Percentiles rank a stretch among this genome's conserved stretches.
Conservation (phyloP, 2,888 invertebrate genomes). For the Lingula anatina region DNA sequence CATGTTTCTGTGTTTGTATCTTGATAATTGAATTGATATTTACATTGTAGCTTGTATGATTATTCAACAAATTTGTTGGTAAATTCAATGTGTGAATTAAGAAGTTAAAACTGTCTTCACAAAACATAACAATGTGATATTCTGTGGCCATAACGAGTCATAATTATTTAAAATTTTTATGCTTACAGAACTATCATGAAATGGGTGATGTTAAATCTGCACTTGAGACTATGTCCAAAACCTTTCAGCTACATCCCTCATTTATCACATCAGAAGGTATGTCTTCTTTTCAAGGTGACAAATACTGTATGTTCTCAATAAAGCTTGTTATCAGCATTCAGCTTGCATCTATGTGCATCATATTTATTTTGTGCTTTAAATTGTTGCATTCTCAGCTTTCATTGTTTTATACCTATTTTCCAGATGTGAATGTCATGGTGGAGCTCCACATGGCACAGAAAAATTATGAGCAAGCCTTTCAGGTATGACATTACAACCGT, state of each 20-base stretch:
- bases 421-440: conserved; percentile 77
- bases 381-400: no score
- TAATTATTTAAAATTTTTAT: neutral
- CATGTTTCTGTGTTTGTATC: no score
- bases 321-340: neutral
- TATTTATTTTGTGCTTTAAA: no score
- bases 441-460: conserved; percentile 72
- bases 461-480: conserved; percentile 66
- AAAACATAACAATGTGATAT: no score
- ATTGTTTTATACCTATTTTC: no score
- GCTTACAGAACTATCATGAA: conserved; percentile 64
- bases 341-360: neutral
- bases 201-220: conserved; percentile 70
- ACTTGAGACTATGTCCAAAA: conserved; percentile 68
- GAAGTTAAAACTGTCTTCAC: no score
- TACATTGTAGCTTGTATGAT: no score
- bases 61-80: no score
- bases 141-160: no score
- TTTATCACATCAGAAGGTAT: conserved; percentile 61
- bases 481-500: no score
- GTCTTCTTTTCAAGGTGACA: conserved; percentile 1
- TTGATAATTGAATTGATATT: no score
- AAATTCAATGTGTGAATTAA: no score
- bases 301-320: neutral
- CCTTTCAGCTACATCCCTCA: conserved; percentile 69